Base-by-base conservation (phyloP, 1,140 invertebrate species). In the Octopus bimaculoides region DNA sequence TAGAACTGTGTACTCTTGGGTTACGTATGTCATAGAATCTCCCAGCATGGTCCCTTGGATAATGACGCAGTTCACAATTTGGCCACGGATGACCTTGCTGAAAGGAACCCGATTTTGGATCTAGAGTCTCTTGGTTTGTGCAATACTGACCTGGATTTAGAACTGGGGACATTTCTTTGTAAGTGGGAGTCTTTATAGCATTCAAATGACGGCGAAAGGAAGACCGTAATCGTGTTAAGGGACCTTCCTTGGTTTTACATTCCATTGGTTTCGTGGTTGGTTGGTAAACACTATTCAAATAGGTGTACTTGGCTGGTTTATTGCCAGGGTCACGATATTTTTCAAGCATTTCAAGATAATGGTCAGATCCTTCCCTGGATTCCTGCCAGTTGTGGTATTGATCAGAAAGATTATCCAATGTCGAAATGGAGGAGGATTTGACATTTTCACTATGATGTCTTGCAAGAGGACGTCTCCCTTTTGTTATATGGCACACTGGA, bases 81-180 rank as follows among this genome's bases (percentile, higher is more conserved):
- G 66, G 66, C 66, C 17, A 14, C 4, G 9, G 5, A 8, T 9
- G 66, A 71, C 66, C 17, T 20, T 71, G 66, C 7, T n/a, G 66
- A 14, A 71, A 71, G 5, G 66, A 17, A 61, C 56, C 56, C 7
- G 66, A 20, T 6, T 71, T 71, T 4, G 66, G 7, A 6, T 71
- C 26, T 6, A 71, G 14, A 10, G 66, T n/a, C 17, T 14, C 66
- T 14, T 17, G 66, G 5, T 20, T 17, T 6, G 66, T 10, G 6
- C 17, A 71, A 71, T 71, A 71, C 14, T 71, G 66, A 5, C 26
- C 4, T 14, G 66, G 5, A 20, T 71, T 71, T 20, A 71, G 14
- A n/a, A 17, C 66, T 6, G 66, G 66, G 66, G 66, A 71, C 66
- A 71, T 71, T 71, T 71, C 66, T 14, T 71, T 71, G 66, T 71